These are phyloP conservation scores for Eretmocerus hayati DNA, from an alignment of 2,888 invertebrate species.

Conservation along the genomic window DNA sequence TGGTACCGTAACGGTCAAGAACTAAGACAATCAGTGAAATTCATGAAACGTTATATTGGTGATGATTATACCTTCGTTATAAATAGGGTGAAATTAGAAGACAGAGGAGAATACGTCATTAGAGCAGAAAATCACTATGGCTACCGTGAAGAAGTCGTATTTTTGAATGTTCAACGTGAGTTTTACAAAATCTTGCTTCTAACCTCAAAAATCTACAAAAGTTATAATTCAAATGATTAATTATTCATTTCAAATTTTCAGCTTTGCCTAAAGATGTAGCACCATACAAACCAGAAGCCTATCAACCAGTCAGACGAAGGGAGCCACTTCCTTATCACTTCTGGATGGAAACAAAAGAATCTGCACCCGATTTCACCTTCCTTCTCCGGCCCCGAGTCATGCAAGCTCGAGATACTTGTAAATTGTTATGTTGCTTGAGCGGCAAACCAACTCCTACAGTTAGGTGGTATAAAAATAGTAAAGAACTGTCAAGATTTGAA, in stretches of 20 bases:
- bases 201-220: not conserved
- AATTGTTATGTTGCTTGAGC: slow-evolving; percentile 91
- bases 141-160: slow-evolving; percentile 90
- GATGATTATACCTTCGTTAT: slow-evolving; percentile 97
- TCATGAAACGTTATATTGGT: slow-evolving; percentile 95
- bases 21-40: slow-evolving; percentile 93
- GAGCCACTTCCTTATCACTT: slow-evolving; percentile 78
- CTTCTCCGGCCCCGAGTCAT: slow-evolving; percentile 96
- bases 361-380: slow-evolving; percentile 96
- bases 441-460: slow-evolving; percentile 93
- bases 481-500: slow-evolving; percentile 83
- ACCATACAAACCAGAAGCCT: slow-evolving; percentile 58
- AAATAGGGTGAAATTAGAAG: slow-evolving; percentile 89
- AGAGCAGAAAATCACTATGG: slow-evolving; percentile 96
- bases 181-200: slow-evolving; percentile 24
- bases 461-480: slow-evolving; percentile 86
- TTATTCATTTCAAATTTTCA: slow-evolving; percentile 42
- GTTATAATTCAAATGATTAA: no score
- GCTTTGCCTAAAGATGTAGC: slow-evolving; percentile 69
- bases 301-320: slow-evolving; percentile 66
- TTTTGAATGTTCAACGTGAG: slow-evolving; percentile 92
- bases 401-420: slow-evolving; percentile 93
- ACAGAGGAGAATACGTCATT: slow-evolving; percentile 95
- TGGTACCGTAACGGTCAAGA: slow-evolving; percentile 94
- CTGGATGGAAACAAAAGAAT: slow-evolving; percentile 90